A percentile compares a stretch with the other conserved stretches of the same genome.
Evolutionary conservation across 2,797 vertebrate genomes (phyloP).

Genomic region (Schizopygopsis pylzovi): DNA sequence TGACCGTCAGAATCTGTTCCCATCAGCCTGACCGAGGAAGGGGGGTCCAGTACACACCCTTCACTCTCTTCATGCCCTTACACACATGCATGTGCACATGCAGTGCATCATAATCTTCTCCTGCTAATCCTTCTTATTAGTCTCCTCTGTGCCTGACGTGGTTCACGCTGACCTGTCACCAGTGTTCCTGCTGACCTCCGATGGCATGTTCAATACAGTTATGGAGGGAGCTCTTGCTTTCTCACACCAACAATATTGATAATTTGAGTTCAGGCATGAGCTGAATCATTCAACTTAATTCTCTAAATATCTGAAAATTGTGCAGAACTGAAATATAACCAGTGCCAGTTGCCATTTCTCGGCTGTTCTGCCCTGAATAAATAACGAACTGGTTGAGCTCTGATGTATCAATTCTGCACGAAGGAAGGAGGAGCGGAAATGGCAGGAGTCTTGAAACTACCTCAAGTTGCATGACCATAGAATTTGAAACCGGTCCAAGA

Average conservation of each 20-base stretch:
- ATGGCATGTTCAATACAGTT: not conserved
- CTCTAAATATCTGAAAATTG: not conserved
- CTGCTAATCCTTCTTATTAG: constrained; percentile 70
- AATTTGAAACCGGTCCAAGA: constrained; percentile 1
- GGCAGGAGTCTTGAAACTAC: not conserved
- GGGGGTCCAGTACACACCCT: constrained; percentile 21
- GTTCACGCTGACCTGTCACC: constrained; percentile 36
- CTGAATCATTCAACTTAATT: not conserved
- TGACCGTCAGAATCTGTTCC: constrained; percentile 70
- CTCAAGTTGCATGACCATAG: not conserved
- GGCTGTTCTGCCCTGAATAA: constrained; percentile 15
- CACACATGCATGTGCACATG: constrained; percentile 24
- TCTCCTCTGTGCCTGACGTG: constrained; percentile 62
- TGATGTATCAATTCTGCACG: not conserved
- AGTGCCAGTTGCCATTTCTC: not conserved
- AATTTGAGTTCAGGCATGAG: not conserved
- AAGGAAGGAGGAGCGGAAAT: constrained; percentile 1
- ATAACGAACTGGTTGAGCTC: not conserved
- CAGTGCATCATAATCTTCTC: constrained; percentile 71
- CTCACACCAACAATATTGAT: not conserved
- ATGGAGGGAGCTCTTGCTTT: not conserved
- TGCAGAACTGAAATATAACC: not conserved
- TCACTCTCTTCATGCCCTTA: not conserved
- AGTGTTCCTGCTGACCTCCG: not conserved
- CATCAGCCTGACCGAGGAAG: constrained; percentile 55